Conservation (phyloP, 1,140 invertebrate species). For the Pseudomyrmex gracilis region DNA sequence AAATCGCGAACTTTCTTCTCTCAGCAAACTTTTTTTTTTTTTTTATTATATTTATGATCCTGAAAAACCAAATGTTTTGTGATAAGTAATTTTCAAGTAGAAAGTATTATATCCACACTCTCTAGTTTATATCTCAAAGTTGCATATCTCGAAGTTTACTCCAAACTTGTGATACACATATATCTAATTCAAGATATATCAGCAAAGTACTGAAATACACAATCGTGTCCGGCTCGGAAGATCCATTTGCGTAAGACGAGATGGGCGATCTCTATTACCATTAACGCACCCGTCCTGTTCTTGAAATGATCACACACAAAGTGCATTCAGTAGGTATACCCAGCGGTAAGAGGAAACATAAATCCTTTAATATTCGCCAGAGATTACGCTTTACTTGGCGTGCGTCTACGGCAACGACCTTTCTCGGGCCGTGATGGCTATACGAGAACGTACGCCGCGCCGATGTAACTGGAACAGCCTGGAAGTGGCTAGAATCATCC, state of each 20-base stretch:
- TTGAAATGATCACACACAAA: slow-evolving; percentile 56
- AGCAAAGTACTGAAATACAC: neutral
- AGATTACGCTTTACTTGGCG: slow-evolving; percentile 45
- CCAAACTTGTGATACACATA: neutral
- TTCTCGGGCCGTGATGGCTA: slow-evolving; percentile 57
- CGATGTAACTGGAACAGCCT: slow-evolving; percentile 79
- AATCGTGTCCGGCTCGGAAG: neutral
- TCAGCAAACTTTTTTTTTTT: too few relatives aligned
- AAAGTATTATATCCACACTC: neutral
- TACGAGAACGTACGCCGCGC: slow-evolving; percentile 59
- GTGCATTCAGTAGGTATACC: slow-evolving; percentile 20
- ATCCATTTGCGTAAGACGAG: slow-evolving; percentile 34
- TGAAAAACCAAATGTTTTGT: neutral
- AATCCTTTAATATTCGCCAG: slow-evolving; percentile 29
- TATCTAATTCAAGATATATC: neutral
- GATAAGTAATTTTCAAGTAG: neutral
- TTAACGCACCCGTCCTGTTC: slow-evolving; percentile 42
- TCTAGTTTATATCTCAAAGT: neutral
- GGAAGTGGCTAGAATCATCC: slow-evolving; percentile 79
- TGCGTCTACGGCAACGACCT: slow-evolving; percentile 51
- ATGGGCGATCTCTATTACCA: slow-evolving; percentile 38
- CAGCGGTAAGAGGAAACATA: slow-evolving; percentile 54
- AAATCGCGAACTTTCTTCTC: neutral
- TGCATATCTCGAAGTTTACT: neutral
- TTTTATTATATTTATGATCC: neutral